Evolutionary conservation across 2,888 invertebrate genomes (phyloP).

Genomic region (Itoplectis maculator): DNA sequence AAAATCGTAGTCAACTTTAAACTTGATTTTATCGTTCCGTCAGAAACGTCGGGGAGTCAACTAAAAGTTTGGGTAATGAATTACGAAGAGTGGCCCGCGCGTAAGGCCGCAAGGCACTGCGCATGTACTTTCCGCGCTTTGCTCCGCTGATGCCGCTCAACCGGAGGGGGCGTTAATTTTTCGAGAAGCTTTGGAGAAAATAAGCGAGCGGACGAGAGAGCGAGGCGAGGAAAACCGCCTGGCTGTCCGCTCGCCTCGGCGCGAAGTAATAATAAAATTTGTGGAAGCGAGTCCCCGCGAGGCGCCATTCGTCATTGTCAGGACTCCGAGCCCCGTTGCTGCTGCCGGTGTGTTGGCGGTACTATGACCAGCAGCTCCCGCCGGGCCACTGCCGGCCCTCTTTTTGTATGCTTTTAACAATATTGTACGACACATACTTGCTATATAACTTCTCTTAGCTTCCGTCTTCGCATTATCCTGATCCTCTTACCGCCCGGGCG

Average conservation of each 20-base stretch:
- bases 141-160: conserved; percentile 10
- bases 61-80: conserved; percentile 53
- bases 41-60: conserved; percentile 36
- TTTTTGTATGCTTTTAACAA: conserved; percentile 80
- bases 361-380: conserved; percentile 31
- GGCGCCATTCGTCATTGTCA: conserved; percentile 82
- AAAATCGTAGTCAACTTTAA: conserved; percentile 35
- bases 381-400: conserved; percentile 63
- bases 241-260: conserved; percentile 68
- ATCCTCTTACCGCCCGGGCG: conserved; percentile 44
- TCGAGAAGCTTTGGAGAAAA: conserved; percentile 55
- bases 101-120: neutral
- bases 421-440: conserved; percentile 76
- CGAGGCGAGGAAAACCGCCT: conserved; percentile 44
- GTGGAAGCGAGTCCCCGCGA: conserved; percentile 74
- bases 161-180: conserved; percentile 44
- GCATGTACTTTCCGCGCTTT: conserved; percentile 15
- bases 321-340: conserved; percentile 48
- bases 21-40: conserved; percentile 39
- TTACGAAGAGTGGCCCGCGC: conserved; percentile 24
- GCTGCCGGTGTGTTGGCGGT: too few relatives aligned
- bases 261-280: conserved; percentile 80
- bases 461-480: conserved; percentile 57
- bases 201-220: too few relatives aligned
- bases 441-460: conserved; percentile 52